phyloP scores from a whole-genome alignment of 2,113 vertebrate genomes.

The Falcunculus frontatus region DNA sequence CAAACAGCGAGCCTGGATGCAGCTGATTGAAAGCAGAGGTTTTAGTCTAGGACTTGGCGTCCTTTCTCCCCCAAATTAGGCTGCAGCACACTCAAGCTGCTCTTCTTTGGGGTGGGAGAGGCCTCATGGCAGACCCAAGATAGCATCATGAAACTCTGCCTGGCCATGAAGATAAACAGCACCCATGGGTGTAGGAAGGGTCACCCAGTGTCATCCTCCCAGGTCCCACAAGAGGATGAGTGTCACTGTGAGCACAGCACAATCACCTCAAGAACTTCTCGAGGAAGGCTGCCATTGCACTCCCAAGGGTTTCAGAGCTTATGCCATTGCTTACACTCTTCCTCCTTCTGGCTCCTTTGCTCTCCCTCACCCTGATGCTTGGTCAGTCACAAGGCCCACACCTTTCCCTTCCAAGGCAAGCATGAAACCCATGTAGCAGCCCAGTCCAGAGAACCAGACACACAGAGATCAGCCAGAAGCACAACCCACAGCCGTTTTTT shows the following conservation, averaged over 20 bases:
- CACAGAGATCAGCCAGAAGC: neutral
- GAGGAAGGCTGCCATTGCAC: neutral
- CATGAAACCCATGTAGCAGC: rapidly evolving
- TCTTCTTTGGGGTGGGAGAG: neutral
- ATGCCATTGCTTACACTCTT: neutral
- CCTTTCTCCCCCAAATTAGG: neutral
- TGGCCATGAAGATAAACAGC: neutral
- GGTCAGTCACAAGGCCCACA: neutral
- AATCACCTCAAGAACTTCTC: neutral
- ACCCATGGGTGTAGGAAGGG: neutral
- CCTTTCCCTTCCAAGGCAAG: neutral
- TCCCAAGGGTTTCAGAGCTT: neutral
- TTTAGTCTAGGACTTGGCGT: neutral
- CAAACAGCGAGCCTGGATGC: neutral
- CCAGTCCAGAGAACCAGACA: neutral
- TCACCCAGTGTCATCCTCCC: neutral
- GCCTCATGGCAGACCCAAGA: neutral
- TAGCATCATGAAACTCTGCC: neutral
- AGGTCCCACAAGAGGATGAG: neutral
- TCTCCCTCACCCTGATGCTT: neutral
- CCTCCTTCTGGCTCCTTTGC: neutral
- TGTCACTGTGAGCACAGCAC: neutral
- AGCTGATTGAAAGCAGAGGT: neutral
- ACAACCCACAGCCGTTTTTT: neutral
- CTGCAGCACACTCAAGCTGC: neutral